A percentile compares a stretch with the other conserved stretches of the same genome.
Conservation (phyloP, 2,113 vertebrate genomes). For the Numida meleagris region DNA sequence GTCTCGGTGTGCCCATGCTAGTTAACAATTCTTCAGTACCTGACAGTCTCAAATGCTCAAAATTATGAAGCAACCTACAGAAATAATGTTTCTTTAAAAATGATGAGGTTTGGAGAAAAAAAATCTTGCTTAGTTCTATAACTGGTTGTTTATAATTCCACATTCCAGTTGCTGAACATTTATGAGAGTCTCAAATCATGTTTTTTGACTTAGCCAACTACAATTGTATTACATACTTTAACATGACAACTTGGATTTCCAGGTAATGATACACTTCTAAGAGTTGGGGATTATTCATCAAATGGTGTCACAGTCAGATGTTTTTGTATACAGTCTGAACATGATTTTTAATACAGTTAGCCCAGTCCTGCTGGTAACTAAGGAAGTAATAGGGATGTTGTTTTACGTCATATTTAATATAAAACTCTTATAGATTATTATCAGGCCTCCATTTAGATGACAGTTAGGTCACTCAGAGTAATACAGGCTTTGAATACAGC, state of each 20-base stretch:
- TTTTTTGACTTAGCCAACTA: background rate
- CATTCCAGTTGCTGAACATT: background rate
- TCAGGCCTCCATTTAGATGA: background rate
- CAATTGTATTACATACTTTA: background rate
- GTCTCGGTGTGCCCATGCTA: background rate
- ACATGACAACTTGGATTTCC: background rate
- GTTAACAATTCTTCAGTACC: background rate
- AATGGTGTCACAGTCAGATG: background rate
- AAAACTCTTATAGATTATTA: background rate
- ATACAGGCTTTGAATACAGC: background rate
- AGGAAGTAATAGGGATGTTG: background rate
- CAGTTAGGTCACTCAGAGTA: background rate
- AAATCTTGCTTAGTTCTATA: background rate
- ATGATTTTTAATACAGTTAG: background rate
- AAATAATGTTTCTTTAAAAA: slow-evolving; percentile 9
- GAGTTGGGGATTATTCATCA: slow-evolving; percentile 13
- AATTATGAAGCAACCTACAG: background rate
- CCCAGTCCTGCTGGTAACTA: background rate
- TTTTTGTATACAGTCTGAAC: background rate
- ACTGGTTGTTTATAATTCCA: background rate
- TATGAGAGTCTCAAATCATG: background rate
- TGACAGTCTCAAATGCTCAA: background rate
- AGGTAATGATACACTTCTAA: background rate
- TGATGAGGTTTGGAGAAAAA: background rate
- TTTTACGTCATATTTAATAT: background rate